Evolutionary conservation across 2,888 invertebrate species (phyloP).

Genomic region (Lycophotia porphyrea): DNA sequence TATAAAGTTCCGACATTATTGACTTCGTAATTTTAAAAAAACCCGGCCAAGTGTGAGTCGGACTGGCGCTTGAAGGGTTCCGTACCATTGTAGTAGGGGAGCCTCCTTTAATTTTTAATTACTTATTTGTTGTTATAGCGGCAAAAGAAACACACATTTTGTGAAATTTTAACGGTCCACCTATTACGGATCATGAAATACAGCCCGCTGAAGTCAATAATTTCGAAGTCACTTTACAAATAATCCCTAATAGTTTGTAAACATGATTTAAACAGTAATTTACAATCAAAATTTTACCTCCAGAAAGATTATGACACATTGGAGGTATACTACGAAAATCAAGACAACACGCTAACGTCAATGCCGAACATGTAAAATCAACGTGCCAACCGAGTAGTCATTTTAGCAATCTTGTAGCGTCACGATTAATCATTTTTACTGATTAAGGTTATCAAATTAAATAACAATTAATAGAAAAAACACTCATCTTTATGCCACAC

Average conservation of each 20-base stretch:
- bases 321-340: not conserved
- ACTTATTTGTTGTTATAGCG: too few species aligned
- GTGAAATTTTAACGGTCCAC: too few species aligned
- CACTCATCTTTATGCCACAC: not conserved
- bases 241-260: not conserved
- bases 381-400: not conserved
- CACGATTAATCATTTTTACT: not conserved
- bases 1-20: not conserved
- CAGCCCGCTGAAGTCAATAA: not conserved
- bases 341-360: not conserved
- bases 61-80: too few species aligned
- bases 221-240: not conserved
- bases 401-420: conserved; percentile 2
- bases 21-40: too few species aligned
- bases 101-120: too few species aligned
- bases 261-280: conserved; percentile 10
- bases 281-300: not conserved
- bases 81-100: too few species aligned
- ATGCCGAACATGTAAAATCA: not conserved
- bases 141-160: too few species aligned
- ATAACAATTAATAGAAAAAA: not conserved
- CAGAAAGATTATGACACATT: not conserved
- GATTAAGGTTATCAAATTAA: conserved; percentile 30
- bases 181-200: too few species aligned
- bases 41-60: too few species aligned